Percentiles rank a stretch among this genome's conserved stretches.
These are phyloP conservation scores for Tyria jacobaeae DNA, from an alignment of 2,888 invertebrate genomes.

Conservation along the genomic window DNA sequence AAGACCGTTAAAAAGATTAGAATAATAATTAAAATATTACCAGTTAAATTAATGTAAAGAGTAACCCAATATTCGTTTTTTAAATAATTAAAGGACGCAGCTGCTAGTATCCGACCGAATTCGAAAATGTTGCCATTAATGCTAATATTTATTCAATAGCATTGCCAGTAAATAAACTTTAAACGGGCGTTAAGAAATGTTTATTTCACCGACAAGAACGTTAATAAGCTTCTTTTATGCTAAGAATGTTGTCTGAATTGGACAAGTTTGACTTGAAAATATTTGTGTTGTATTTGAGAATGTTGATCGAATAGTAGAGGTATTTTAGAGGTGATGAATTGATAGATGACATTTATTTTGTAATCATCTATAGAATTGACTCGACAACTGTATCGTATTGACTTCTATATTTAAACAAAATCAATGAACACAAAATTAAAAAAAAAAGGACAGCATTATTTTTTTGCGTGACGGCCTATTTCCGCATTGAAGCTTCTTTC, in stretches of 20 bases:
- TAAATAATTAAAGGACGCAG: background rate
- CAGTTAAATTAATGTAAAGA: too few species aligned
- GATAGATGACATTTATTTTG: background rate
- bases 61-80: too few species aligned
- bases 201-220: background rate
- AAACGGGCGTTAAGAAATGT: background rate
- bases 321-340: background rate
- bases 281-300: background rate
- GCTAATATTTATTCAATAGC: background rate
- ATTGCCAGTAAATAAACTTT: constrained; percentile 6
- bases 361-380: background rate
- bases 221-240: background rate
- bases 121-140: background rate
- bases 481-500: too few species aligned
- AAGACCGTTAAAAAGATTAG: too few species aligned
- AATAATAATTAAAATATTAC: too few species aligned
- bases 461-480: too few species aligned
- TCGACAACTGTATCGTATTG: too few species aligned
- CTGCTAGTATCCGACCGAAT: background rate
- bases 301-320: background rate
- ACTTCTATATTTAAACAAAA: too few species aligned
- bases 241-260: constrained; percentile 1
- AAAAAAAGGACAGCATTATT: too few species aligned
- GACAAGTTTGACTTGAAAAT: background rate
- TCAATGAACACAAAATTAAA: too few species aligned